Evolutionary conservation across 2,113 vertebrate genomes (phyloP).

Genomic region (Apistogramma diplotaenia): DNA sequence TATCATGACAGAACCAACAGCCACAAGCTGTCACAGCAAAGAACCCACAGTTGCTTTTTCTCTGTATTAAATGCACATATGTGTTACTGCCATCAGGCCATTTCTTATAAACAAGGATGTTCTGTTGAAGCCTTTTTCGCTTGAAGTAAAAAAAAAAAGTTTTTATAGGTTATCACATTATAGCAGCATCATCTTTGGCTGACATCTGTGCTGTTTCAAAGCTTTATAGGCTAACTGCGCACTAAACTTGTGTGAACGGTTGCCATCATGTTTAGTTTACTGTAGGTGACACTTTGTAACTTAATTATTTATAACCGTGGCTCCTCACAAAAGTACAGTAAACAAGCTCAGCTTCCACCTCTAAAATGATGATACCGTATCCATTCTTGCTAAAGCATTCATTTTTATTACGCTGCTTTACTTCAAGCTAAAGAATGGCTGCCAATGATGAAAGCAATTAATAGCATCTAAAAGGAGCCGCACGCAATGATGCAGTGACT

Average conservation of each 20-base stretch:
- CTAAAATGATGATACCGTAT: background rate
- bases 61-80: background rate
- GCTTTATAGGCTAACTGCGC: background rate
- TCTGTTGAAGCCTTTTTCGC: background rate
- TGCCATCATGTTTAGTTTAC: background rate
- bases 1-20: background rate
- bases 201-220: background rate
- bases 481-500: slow-evolving; percentile 62
- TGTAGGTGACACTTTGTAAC: background rate
- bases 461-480: slow-evolving; percentile 50
- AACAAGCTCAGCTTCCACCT: background rate
- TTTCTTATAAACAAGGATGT: background rate
- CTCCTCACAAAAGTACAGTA: background rate
- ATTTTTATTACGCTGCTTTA: slow-evolving; percentile 49
- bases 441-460: slow-evolving; percentile 64
- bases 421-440: slow-evolving; percentile 42
- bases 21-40: background rate
- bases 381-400: background rate
- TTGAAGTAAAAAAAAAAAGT: background rate
- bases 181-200: background rate
- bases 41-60: background rate
- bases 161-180: background rate
- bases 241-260: background rate
- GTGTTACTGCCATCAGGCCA: background rate
- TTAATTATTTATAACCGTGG: background rate